Conservation (phyloP, 2,888 invertebrate genomes). For the Portevinia maculata region DNA sequence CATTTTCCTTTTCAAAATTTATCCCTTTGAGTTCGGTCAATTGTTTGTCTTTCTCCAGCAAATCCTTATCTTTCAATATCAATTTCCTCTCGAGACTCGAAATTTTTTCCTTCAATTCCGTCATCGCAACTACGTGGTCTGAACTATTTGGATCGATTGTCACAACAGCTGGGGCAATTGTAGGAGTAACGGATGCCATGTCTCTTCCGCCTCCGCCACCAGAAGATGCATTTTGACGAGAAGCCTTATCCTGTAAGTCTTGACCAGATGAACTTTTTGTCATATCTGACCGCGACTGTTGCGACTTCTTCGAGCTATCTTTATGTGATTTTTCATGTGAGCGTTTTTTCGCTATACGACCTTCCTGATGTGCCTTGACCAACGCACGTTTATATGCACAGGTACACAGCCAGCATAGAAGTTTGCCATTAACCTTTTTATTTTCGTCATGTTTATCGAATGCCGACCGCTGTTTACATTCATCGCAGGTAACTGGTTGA, state of each 20-base stretch:
- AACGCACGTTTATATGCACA: slow-evolving; percentile 95
- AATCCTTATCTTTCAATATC: slow-evolving; percentile 91
- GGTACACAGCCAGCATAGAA: slow-evolving; percentile 97
- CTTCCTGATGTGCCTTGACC: slow-evolving; percentile 94
- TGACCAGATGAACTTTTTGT: slow-evolving; percentile 77
- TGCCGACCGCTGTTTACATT: slow-evolving; percentile 98
- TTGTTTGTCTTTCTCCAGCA: slow-evolving; percentile 95
- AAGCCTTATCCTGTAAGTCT: slow-evolving; percentile 81
- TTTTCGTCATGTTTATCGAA: slow-evolving; percentile 96
- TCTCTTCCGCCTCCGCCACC: slow-evolving; percentile 76
- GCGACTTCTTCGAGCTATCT: slow-evolving; percentile 82
- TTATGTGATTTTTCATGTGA: slow-evolving; percentile 80
- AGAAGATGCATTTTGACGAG: slow-evolving; percentile 77
- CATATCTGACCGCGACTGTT: slow-evolving; percentile 83
- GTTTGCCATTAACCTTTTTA: slow-evolving; percentile 96
- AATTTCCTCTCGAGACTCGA: slow-evolving; percentile 95
- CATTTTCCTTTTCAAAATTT: slow-evolving; percentile 94
- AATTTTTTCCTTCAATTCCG: slow-evolving; percentile 96
- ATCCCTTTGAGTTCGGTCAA: slow-evolving; percentile 97
- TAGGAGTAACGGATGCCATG: slow-evolving; percentile 61
- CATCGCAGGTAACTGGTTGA: slow-evolving; percentile 96
- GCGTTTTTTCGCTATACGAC: slow-evolving; percentile 84
- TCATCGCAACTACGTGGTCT: slow-evolving; percentile 97
- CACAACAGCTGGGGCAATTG: slow-evolving; percentile 79
- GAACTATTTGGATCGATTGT: slow-evolving; percentile 91